A percentile compares a stretch with the other conserved stretches of the same genome.
These are phyloP conservation scores for Archips xylosteana DNA, from an alignment of 2,888 invertebrate genomes.

Conservation along the genomic window DNA sequence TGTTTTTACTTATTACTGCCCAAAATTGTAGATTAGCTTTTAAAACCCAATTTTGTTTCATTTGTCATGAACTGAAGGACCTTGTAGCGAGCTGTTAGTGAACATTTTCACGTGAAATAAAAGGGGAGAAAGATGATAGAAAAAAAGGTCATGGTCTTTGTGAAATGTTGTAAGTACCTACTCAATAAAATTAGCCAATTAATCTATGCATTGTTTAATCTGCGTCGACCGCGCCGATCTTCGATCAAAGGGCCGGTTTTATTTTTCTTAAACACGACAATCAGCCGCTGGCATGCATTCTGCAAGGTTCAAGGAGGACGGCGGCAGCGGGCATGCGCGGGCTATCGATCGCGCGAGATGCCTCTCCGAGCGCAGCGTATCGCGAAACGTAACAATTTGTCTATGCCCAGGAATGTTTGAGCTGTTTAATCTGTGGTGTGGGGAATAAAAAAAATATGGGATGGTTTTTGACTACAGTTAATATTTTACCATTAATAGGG, in stretches of 20 bases:
- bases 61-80: no score
- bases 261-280: slow-evolving; percentile 10
- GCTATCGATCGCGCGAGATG: slow-evolving; percentile 72
- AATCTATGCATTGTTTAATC: not conserved
- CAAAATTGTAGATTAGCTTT: no score
- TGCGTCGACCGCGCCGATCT: not conserved
- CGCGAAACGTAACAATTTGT: slow-evolving; percentile 39
- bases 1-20: no score
- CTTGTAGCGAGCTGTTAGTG: no score
- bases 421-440: slow-evolving; percentile 7
- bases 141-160: no score
- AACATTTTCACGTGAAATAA: no score
- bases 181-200: no score
- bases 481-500: no score
- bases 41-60: no score
- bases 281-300: slow-evolving; percentile 31
- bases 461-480: not conserved
- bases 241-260: not conserved
- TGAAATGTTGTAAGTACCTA: no score
- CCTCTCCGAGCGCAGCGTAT: slow-evolving; percentile 34
- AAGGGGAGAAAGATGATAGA: no score
- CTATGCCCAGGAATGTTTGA: slow-evolving; percentile 32
- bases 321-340: slow-evolving; percentile 67
- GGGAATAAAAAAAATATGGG: not conserved
- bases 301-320: slow-evolving; percentile 47